phyloP scores from a whole-genome alignment of 92 coral and sea anemone genomes.

The Montipora capitata region DNA sequence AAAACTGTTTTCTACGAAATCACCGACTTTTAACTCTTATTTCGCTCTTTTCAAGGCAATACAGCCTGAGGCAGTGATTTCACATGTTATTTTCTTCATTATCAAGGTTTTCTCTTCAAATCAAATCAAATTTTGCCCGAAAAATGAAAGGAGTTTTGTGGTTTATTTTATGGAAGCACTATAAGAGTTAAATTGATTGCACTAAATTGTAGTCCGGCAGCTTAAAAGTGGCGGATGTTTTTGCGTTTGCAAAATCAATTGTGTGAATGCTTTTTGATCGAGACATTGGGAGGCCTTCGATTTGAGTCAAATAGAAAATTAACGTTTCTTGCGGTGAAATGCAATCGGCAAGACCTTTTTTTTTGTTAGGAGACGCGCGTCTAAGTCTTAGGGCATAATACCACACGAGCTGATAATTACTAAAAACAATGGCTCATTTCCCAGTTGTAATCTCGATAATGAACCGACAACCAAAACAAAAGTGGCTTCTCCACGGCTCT shows the following conservation, averaged over 20 bases:
- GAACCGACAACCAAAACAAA: conserved; percentile 13
- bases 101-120: neutral
- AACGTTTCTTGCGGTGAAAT: neutral
- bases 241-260: neutral
- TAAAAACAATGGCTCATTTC: conserved; percentile 42
- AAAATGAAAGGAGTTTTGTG: neutral
- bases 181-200: neutral
- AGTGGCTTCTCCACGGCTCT: conserved; percentile 9
- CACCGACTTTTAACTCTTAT: neutral
- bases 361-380: no score
- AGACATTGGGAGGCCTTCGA: neutral
- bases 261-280: neutral
- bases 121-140: neutral
- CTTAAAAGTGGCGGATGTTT: neutral
- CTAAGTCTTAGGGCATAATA: conserved; percentile 29
- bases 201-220: neutral
- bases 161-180: neutral
- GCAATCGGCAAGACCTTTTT: conserved; percentile 8
- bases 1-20: conserved; percentile 20
- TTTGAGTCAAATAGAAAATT: neutral
- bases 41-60: neutral
- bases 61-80: no score
- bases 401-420: conserved; percentile 32
- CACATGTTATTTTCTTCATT: no score
- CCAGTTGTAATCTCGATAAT: conserved; percentile 31